Evolutionary conservation across 2,113 vertebrate species (phyloP).

Genomic region (Alligator sinensis): DNA sequence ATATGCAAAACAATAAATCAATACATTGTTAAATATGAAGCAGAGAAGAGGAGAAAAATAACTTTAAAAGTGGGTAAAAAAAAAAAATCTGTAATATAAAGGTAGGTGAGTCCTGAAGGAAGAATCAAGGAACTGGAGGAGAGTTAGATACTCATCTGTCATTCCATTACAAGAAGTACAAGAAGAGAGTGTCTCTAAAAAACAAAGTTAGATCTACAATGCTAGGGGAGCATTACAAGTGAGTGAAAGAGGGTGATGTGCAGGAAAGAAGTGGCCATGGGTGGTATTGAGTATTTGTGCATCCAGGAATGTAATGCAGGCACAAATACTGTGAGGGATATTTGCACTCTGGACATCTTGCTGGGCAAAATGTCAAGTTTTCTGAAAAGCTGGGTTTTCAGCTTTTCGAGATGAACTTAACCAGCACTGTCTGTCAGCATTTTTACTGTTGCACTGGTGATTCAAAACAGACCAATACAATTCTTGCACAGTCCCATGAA

Average conservation of each 20-base stretch:
- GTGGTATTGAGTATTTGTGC: background rate
- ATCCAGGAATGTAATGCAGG: background rate
- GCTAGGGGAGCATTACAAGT: background rate
- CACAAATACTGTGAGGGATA: background rate
- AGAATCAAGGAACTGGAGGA: background rate
- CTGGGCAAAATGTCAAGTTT: background rate
- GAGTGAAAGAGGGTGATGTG: conserved; percentile 35
- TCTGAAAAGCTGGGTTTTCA: background rate
- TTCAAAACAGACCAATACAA: background rate
- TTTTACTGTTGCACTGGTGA: background rate
- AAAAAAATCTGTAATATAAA: background rate
- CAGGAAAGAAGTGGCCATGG: background rate
- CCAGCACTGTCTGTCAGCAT: background rate
- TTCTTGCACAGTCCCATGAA: fast-evolving
- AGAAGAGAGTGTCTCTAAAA: background rate
- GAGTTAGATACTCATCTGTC: background rate
- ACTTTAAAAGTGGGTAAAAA: background rate
- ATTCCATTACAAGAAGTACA: background rate
- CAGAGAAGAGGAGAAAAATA: background rate
- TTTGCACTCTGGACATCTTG: background rate
- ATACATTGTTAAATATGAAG: background rate
- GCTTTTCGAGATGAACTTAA: background rate
- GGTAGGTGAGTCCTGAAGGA: background rate
- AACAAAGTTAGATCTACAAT: background rate
- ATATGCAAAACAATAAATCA: background rate